Conservation (phyloP, 2,113 vertebrate genomes). For the Trogon melanurus region DNA sequence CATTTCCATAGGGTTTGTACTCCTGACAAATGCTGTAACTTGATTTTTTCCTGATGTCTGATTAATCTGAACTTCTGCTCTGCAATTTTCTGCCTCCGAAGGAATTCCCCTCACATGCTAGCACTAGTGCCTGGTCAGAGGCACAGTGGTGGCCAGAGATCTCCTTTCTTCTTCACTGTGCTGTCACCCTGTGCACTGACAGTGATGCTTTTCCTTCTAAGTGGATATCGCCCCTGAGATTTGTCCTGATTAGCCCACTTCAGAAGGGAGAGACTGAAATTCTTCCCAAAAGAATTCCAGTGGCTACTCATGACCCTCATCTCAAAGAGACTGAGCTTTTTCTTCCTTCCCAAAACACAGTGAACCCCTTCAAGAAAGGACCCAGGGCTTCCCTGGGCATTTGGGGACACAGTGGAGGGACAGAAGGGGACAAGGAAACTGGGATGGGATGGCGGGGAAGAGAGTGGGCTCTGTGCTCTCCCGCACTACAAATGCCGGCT, state of each 20-base stretch:
- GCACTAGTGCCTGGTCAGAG: neutral
- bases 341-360: neutral
- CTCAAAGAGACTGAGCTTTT: neutral
- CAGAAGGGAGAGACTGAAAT: neutral
- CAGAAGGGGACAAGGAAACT: neutral
- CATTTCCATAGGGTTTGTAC: neutral
- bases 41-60: neutral
- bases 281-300: neutral
- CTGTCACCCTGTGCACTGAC: neutral
- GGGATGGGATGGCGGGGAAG: neutral
- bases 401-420: neutral
- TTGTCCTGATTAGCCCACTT: neutral
- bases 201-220: neutral
- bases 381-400: fast-evolving
- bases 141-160: fast-evolving
- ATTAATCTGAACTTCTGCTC: neutral
- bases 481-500: fast-evolving
- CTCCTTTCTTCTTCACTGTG: neutral
- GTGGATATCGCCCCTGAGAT: neutral
- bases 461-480: neutral
- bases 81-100: neutral
- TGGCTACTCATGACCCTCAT: neutral
- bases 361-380: neutral
- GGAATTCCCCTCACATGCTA: neutral
- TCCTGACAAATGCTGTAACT: neutral